These are phyloP conservation scores for Arctopsyche grandis DNA, from an alignment of 1,140 invertebrate genomes.

Conservation along the genomic window DNA sequence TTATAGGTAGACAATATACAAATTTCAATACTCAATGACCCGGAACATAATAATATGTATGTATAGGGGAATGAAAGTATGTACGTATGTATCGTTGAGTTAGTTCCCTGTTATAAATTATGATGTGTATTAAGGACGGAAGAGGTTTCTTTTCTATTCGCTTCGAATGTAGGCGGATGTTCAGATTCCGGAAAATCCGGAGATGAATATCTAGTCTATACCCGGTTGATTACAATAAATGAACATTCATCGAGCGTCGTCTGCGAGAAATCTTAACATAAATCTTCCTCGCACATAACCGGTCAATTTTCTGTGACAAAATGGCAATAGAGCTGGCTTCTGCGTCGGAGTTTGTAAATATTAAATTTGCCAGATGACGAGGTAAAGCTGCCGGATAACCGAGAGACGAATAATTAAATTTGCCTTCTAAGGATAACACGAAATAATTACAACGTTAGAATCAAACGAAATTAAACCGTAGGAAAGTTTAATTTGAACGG, in stretches of 20 bases:
- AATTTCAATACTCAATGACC: no score
- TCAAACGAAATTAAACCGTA: background rate
- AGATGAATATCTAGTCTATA: background rate
- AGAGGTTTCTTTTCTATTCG: no score
- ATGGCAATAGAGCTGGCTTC: background rate
- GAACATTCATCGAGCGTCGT: constrained; percentile 1
- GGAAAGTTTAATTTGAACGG: background rate
- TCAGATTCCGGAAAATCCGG: no score
- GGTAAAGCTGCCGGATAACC: background rate
- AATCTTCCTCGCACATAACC: background rate
- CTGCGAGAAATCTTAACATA: background rate
- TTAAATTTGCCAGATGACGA: background rate
- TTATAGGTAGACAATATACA: no score
- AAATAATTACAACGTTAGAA: no score
- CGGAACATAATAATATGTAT: no score
- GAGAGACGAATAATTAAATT: background rate
- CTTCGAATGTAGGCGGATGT: no score
- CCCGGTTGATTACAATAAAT: constrained; percentile 6
- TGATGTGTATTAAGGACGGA: no score
- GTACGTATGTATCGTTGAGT: no score
- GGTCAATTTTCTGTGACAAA: constrained; percentile 11
- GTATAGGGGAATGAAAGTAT: no score
- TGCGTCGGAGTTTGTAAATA: background rate
- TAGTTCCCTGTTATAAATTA: no score
- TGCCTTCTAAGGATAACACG: background rate